Conservation (phyloP, 2,797 vertebrate species). For the Galagoides demidoff region DNA sequence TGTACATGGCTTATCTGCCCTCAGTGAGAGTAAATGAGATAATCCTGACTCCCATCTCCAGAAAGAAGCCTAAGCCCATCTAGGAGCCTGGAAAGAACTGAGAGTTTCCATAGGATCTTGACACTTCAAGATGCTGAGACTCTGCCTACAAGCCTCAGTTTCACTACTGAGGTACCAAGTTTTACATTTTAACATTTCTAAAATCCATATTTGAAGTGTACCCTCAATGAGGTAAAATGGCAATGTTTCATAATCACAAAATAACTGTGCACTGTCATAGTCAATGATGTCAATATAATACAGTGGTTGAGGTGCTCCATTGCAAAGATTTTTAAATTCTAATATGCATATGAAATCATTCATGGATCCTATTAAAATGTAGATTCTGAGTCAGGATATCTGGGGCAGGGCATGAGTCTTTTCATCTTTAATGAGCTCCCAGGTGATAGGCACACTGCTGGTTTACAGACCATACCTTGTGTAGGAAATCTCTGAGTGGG, state of each 20-base stretch:
- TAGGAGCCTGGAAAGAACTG: not conserved
- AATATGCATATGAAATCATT: not conserved
- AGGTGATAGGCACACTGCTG: not conserved
- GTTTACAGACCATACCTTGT: not conserved
- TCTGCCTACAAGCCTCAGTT: not conserved
- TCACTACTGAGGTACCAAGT: not conserved
- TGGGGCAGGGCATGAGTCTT: not conserved
- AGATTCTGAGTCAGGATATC: not conserved
- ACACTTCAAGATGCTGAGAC: not conserved
- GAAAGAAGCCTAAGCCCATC: not conserved
- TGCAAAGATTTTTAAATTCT: not conserved
- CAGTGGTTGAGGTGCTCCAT: not conserved
- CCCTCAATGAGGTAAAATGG: not conserved
- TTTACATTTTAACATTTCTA: conserved; percentile 28
- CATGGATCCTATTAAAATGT: not conserved
- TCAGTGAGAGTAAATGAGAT: not conserved
- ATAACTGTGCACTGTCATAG: not conserved
- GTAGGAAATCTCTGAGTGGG: not conserved
- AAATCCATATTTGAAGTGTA: not conserved
- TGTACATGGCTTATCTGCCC: not conserved
- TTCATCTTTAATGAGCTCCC: not conserved
- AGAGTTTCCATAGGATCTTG: not conserved
- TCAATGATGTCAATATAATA: not conserved
- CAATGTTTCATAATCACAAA: not conserved
- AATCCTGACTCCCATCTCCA: not conserved